phyloP scores from a whole-genome alignment of 2,797 vertebrate genomes.

The Poecilia picta region DNA sequence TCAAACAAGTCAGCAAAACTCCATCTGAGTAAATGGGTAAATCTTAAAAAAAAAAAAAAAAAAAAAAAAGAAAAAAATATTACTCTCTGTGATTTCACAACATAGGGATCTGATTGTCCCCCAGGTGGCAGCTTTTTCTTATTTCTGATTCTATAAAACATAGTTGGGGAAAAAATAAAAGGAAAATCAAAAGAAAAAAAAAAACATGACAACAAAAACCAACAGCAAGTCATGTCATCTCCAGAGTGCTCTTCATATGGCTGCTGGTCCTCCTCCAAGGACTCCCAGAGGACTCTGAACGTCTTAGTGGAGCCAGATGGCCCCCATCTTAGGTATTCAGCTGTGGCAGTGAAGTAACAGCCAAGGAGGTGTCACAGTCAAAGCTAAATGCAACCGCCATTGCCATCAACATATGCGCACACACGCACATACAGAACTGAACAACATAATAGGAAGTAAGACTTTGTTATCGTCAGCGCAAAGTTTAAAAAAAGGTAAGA shows the following conservation, averaged over 20 bases:
- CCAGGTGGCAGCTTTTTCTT: conserved; percentile 37
- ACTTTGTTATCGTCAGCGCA: conserved; percentile 18
- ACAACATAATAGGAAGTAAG: conserved; percentile 18
- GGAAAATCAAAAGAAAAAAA: conserved; percentile 1
- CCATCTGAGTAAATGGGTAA: conserved; percentile 26
- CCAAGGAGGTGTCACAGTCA: conserved; percentile 65
- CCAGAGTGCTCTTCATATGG: conserved; percentile 54
- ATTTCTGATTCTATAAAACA: conserved; percentile 34
- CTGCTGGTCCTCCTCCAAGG: conserved; percentile 63
- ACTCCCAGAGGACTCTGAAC: conserved; percentile 68
- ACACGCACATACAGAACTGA: conserved; percentile 8
- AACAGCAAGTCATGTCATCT: conserved; percentile 57
- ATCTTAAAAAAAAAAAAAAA: conserved; percentile 25
- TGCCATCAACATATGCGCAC: conserved; percentile 27
- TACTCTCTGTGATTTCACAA: conserved; percentile 39
- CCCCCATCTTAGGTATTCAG: conserved; percentile 73
- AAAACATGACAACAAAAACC: conserved; percentile 17
- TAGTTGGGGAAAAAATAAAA: background rate
- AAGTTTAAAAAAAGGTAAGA: background rate
- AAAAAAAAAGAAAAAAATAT: conserved; percentile 35
- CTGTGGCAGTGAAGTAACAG: conserved; percentile 54
- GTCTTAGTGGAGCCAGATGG: conserved; percentile 70
- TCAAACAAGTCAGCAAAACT: conserved; percentile 38
- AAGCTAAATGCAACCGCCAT: conserved; percentile 48
- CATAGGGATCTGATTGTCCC: conserved; percentile 53